Evolutionary conservation across 64 coral and sea anemone species (phyloP).

Genomic region (Montipora sp.): DNA sequence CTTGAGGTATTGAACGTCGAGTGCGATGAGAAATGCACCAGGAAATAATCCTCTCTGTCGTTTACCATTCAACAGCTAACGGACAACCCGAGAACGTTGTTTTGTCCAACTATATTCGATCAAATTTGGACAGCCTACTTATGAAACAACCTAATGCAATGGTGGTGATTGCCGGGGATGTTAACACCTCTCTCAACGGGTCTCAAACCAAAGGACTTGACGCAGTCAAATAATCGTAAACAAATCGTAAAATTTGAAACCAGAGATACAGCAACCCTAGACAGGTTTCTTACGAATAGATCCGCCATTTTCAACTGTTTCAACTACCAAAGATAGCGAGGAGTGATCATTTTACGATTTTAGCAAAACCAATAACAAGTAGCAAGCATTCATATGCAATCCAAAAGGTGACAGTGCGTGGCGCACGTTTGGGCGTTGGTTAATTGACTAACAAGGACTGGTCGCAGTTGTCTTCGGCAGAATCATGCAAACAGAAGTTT

Average conservation of each 20-base stretch:
- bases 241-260: no score
- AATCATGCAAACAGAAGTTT: slow-evolving; percentile 15
- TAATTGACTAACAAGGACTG: no score
- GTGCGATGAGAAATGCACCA: no score
- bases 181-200: not conserved
- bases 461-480: no score
- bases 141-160: slow-evolving; percentile 25
- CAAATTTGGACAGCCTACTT: slow-evolving; percentile 37
- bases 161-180: slow-evolving; percentile 32
- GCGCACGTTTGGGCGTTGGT: not conserved
- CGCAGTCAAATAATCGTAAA: not conserved
- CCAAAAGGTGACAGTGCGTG: no score
- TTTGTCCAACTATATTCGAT: slow-evolving; percentile 17
- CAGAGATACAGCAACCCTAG: no score
- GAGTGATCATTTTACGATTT: no score
- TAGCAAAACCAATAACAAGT: no score
- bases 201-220: not conserved
- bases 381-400: no score
- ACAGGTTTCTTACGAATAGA: not conserved
- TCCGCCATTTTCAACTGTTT: slow-evolving; percentile 12
- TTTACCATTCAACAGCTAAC: slow-evolving; percentile 7
- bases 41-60: not conserved
- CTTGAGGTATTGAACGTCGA: no score
- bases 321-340: not conserved
- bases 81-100: slow-evolving; percentile 24